Conservation (phyloP, 1,140 invertebrate genomes). For the Lerema accius region DNA sequence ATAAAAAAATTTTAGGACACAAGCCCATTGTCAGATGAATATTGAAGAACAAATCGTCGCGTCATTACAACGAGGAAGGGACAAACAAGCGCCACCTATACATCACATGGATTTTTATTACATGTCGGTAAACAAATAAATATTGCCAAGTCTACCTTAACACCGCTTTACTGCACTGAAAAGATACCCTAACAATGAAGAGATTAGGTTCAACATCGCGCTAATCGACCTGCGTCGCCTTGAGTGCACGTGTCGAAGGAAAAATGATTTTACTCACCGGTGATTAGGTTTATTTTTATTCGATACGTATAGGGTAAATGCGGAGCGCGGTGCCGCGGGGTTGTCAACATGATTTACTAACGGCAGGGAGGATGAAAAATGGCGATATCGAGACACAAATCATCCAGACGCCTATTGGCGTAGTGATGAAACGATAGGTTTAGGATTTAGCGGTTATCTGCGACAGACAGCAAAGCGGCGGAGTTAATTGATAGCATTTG, state of each 20-base stretch:
- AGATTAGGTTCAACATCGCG: conserved; percentile 43
- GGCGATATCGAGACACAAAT: conserved; percentile 53
- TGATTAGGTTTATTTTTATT: conserved; percentile 27
- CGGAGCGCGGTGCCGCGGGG: conserved; percentile 44
- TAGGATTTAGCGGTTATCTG: conserved; percentile 32
- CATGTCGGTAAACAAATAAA: conserved; percentile 49
- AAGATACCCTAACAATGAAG: conserved; percentile 33
- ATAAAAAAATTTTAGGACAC: too few species aligned
- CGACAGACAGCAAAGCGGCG: conserved; percentile 12
- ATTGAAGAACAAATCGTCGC: neutral
- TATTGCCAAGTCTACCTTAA: conserved; percentile 33
- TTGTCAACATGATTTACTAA: conserved; percentile 63
- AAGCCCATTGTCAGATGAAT: too few species aligned
- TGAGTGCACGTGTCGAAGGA: conserved; percentile 4
- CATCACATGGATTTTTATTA: conserved; percentile 42
- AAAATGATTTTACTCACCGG: conserved; percentile 1
- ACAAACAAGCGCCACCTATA: conserved; percentile 37
- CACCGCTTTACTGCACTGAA: conserved; percentile 34
- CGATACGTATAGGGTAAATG: conserved; percentile 22
- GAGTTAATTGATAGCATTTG: conserved; percentile 29
- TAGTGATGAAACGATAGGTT: conserved; percentile 46
- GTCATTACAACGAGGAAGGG: conserved; percentile 26
- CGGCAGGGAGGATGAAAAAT: conserved; percentile 61
- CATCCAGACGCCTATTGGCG: conserved; percentile 53
- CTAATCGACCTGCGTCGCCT: conserved; percentile 39